Base-by-base conservation (phyloP, 2,888 invertebrate species). In the Crocallis elinguaria region DNA sequence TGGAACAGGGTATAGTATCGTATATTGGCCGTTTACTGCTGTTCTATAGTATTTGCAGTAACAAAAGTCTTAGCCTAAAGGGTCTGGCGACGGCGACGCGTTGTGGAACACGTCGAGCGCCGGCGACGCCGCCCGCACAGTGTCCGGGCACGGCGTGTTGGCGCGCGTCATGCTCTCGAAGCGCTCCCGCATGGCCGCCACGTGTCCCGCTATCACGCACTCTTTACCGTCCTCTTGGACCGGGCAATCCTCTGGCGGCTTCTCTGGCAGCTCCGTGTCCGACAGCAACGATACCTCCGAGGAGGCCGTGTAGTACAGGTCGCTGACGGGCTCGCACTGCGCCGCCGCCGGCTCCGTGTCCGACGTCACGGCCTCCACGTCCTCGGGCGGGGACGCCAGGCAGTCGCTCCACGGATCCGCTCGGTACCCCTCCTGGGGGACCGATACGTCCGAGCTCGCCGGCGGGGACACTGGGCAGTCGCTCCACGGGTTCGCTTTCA, bases 161-260 rank as follows among this genome's bases (percentile, higher is more conserved):
- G 86, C 75, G 2, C 91, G 79, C 39, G 91, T 92, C 86, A 92
- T 86, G 44, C 85, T 92, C 66, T 92, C 92, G 71, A 92, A 92
- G 7, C 88, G 69, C 62, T 92, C 91, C 9, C 92, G 65, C 92
- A 92, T 92, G 11, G 92, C 92, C 6, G 92, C 92, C 70, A 92
- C 92, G 71, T 92, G 92, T 0, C 92, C 92, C 0, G 91, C 84
- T 45, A 86, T 77, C 55, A 86, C 86, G 36, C 81, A 75, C 57
- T 80, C 79, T 53, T 79, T 79, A 27, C 71, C 71, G 3, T 81
- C 82, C 9, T 73, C 75, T 49, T 66, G 69, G 1, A 70, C 66
- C 13, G 69, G 73, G 11, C 66, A 69, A 21, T 75, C 78, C 5
- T 69, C 69, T 25, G 57, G 62, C 7, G 48, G 60, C 39, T 62